Evolutionary conservation across 1,140 invertebrate species (phyloP).

Genomic region (Schlechtendalia chinensis): DNA sequence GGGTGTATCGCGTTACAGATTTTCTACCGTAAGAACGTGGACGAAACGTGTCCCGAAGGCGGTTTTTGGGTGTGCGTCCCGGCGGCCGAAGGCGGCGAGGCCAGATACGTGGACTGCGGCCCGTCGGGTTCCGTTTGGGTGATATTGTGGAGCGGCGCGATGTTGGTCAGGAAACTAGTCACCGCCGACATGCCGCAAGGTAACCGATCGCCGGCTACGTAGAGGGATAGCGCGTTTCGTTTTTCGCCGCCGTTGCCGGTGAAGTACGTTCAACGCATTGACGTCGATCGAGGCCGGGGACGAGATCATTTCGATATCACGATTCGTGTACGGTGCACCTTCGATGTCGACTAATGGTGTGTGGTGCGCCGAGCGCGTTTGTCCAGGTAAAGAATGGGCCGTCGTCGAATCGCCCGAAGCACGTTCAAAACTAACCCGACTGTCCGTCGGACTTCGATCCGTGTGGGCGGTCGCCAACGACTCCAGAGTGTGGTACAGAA

Average conservation of each 20-base stretch:
- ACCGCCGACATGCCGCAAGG: conserved; percentile 71
- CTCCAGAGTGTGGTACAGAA: conserved; percentile 84
- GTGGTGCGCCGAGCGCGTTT: no score
- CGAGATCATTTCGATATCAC: no score
- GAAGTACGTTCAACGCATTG: no score
- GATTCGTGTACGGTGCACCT: no score
- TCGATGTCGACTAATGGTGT: no score
- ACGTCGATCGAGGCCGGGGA: no score
- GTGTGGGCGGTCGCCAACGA: conserved; percentile 86
- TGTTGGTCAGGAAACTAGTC: conserved; percentile 74
- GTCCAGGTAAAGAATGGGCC: conserved; percentile 71
- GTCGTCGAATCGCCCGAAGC: conserved; percentile 73
- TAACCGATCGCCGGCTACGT: no score
- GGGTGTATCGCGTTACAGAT: conserved; percentile 62
- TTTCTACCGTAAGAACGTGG: conserved; percentile 80
- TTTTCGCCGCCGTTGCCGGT: no score
- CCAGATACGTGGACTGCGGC: conserved; percentile 79
- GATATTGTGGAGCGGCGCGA: conserved; percentile 75
- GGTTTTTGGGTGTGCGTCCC: conserved; percentile 75
- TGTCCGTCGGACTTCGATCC: conserved; percentile 79
- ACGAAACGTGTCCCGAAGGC: conserved; percentile 78
- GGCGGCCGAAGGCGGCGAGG: conserved; percentile 72
- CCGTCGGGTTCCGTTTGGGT: conserved; percentile 80
- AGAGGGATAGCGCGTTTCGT: no score
- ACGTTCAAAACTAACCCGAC: conserved; percentile 68